Base-by-base conservation (phyloP, 2,113 vertebrate genomes). In the Pheucticus melanocephalus region DNA sequence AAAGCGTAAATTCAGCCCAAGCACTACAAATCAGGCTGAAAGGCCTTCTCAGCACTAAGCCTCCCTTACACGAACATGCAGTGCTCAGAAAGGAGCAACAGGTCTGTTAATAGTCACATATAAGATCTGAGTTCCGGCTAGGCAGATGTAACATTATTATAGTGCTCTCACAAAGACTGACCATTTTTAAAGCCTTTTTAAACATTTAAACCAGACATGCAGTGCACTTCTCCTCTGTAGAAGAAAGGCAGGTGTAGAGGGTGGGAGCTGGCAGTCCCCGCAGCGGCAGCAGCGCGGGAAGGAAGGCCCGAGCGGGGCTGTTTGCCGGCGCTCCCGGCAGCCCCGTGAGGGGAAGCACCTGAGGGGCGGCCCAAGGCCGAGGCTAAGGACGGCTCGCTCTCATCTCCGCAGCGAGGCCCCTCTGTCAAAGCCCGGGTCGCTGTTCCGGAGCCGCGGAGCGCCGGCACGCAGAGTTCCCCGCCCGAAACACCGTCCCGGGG, bases 211-310 rank as follows among this genome's bases (percentile, higher is more conserved):
- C 4, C 64, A 28, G 47, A 22, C 15, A 4, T 0, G 8, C 31
- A 48, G 6, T 2, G 1, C 37, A 3, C 9, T 11, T 3, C 19
- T 44, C 13, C 10, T 2, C 9, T 9, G 45, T 0, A 10, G 4
- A 11, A 22, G 28, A 11, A 9, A 2, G 0, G 31, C 88, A 2
- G 1, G 17, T 6, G 5, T 2, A 0, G 2, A 3, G 57, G 3
- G 61, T 0, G 78, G 37, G 57, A 24, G 11, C 10, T 0, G 0
- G 42, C 17, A 10, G 63, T 5, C 25, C 3, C 60, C 1, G 8
- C 77, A 35, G 89, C 53, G 17, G 68, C 70, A 2, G 69, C 71
- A 2, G 4, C 50, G 1, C 0, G 37, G 0, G 20, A 6, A 65
- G 87, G 69, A 6, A 73, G 90, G 69, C 77, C 65, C 2, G 20